Evolutionary conservation across 2,113 vertebrate genomes (phyloP).

Genomic region (Danionella cerebrum): DNA sequence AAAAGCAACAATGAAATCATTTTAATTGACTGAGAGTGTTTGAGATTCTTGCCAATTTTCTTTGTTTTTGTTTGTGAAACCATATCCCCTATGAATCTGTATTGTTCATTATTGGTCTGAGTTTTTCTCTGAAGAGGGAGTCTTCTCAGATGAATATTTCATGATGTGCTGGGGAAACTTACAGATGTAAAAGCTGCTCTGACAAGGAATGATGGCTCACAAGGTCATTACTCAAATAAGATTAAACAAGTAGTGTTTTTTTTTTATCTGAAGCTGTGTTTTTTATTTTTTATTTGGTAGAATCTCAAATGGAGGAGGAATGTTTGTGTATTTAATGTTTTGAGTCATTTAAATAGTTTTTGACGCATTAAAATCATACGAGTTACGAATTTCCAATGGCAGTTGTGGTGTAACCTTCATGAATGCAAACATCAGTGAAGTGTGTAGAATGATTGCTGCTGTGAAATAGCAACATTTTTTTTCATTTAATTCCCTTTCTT

Average conservation of each 20-base stretch:
- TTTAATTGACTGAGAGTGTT: slow-evolving; percentile 33
- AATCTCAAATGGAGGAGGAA: background rate
- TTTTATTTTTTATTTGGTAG: background rate
- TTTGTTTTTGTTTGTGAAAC: slow-evolving; percentile 26
- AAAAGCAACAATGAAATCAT: slow-evolving; percentile 29
- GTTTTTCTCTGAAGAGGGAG: background rate
- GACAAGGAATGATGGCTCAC: background rate
- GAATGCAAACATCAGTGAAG: slow-evolving; percentile 3
- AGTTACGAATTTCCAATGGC: background rate
- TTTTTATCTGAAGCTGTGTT: background rate
- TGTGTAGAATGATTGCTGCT: slow-evolving; percentile 11
- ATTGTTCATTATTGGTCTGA: slow-evolving; percentile 30
- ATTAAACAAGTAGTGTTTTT: background rate
- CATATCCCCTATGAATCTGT: slow-evolving; percentile 7
- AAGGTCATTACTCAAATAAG: background rate
- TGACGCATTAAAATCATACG: background rate
- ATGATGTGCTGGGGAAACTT: background rate
- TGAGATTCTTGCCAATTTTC: slow-evolving; percentile 23
- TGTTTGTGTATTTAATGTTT: background rate
- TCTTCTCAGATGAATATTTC: slow-evolving; percentile 22
- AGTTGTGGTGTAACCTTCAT: slow-evolving; percentile 7
- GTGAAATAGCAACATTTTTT: slow-evolving; percentile 20
- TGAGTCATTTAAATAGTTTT: background rate
- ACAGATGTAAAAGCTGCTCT: background rate
- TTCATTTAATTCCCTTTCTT: slow-evolving; percentile 12